Percentiles rank a stretch among this genome's conserved stretches.
Conservation (phyloP, 2,113 vertebrate genomes). For the Dicerorhinus sumatrensis region DNA sequence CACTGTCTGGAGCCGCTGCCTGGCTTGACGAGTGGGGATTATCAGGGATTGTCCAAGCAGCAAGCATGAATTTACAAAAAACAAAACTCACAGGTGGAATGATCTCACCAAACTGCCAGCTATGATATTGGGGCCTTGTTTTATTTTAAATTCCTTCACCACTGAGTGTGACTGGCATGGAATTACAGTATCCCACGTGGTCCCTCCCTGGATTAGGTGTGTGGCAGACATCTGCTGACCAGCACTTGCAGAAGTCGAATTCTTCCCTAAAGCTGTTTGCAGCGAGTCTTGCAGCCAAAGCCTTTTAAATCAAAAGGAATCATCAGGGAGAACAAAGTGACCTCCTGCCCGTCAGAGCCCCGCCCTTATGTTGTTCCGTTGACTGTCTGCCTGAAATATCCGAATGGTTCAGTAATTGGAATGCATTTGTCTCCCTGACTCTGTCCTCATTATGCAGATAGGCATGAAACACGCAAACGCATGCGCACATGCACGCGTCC, state of each 20-base stretch:
- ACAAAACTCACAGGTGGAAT: not conserved
- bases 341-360: not conserved
- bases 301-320: slow-evolving; percentile 63
- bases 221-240: not conserved
- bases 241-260: not conserved
- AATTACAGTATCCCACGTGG: not conserved
- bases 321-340: slow-evolving; percentile 61
- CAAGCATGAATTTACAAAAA: not conserved
- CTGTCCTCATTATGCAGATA: not conserved
- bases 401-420: slow-evolving; percentile 31
- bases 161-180: not conserved
- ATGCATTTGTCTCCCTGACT: slow-evolving; percentile 31
- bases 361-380: slow-evolving; percentile 29
- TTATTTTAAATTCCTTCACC: slow-evolving; percentile 6
- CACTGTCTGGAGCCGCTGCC: not conserved
- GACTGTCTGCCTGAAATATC: slow-evolving; percentile 52
- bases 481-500: rapidly evolving
- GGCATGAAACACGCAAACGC: not conserved
- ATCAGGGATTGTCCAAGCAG: not conserved
- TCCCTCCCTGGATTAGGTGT: not conserved
- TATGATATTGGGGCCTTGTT: not conserved
- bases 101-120: not conserved
- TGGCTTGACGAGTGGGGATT: not conserved
- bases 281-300: slow-evolving; percentile 16
- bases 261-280: slow-evolving; percentile 37